These are phyloP conservation scores for Poeciliopsis presidionis DNA, from an alignment of 2,797 vertebrate species.

Conservation along the genomic window DNA sequence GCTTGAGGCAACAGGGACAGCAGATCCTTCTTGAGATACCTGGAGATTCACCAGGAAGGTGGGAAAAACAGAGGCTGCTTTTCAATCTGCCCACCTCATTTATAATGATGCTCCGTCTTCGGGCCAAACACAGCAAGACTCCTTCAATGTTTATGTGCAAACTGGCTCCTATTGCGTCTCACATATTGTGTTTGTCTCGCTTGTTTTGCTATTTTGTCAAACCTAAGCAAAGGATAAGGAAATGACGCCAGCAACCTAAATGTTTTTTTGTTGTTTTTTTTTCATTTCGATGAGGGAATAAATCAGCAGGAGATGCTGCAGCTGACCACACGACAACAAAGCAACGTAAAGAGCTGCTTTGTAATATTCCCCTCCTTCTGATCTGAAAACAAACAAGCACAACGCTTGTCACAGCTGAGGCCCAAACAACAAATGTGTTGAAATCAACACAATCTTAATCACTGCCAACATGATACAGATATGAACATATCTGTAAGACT, in stretches of 20 bases:
- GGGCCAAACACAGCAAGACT: constrained; percentile 45
- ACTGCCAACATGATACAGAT: no score
- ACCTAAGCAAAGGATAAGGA: constrained; percentile 44
- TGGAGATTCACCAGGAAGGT: constrained; percentile 63
- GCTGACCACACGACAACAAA: constrained; percentile 40
- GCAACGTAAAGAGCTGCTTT: constrained; percentile 39
- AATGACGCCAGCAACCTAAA: constrained; percentile 32
- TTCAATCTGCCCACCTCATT: constrained; percentile 50
- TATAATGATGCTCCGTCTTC: constrained; percentile 59
- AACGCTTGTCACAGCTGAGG: constrained; percentile 13
- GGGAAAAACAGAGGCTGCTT: constrained; percentile 53
- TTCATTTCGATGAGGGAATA: constrained; percentile 21
- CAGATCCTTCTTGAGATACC: constrained; percentile 60
- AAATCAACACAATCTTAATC: constrained; percentile 1
- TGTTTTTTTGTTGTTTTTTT: neutral
- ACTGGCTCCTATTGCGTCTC: constrained; percentile 35
- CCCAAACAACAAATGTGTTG: constrained; percentile 1
- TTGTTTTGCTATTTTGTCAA: constrained; percentile 54
- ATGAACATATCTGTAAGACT: neutral
- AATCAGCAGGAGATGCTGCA: constrained; percentile 30
- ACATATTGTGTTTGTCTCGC: constrained; percentile 58
- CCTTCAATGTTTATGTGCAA: constrained; percentile 67
- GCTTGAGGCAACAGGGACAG: constrained; percentile 52
- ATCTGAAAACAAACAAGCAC: constrained; percentile 29
- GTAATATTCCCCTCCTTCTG: constrained; percentile 19